These are phyloP conservation scores for Pampus argenteus DNA, from an alignment of 2,797 vertebrate genomes.

Conservation along the genomic window DNA sequence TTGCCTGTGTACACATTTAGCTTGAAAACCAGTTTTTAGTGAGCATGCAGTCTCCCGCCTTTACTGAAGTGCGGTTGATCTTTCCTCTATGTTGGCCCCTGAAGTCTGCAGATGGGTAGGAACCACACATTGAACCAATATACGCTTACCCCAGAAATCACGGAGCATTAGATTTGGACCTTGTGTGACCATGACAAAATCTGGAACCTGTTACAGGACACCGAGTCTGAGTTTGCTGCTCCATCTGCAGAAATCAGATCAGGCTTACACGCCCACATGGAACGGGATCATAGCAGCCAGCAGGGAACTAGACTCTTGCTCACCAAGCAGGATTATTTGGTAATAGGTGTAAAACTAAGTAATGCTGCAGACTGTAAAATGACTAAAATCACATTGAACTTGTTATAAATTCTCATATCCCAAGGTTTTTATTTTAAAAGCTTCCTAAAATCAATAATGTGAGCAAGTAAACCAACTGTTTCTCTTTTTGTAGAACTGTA, in stretches of 20 bases:
- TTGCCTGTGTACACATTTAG: not conserved
- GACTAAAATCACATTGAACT: not conserved
- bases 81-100: slow-evolving; percentile 19
- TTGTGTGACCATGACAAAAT: slow-evolving; percentile 60
- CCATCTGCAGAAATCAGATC: slow-evolving; percentile 66
- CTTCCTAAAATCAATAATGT: slow-evolving; percentile 15
- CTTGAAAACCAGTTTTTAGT: slow-evolving; percentile 3
- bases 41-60: not conserved
- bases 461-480: not conserved
- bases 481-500: not conserved
- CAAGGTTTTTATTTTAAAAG: not conserved
- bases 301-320: slow-evolving; percentile 24
- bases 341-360: not conserved
- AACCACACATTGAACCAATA: slow-evolving; percentile 59
- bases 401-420: not conserved
- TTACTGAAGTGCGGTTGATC: slow-evolving; percentile 3
- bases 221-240: slow-evolving; percentile 41
- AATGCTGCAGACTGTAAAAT: not conserved
- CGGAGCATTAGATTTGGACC: slow-evolving; percentile 53
- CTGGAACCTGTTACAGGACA: slow-evolving; percentile 64
- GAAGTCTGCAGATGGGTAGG: slow-evolving; percentile 34
- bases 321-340: slow-evolving; percentile 6
- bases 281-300: slow-evolving; percentile 34
- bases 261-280: slow-evolving; percentile 37
- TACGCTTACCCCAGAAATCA: slow-evolving; percentile 52